Evolutionary conservation across 2,888 invertebrate genomes (phyloP), one percentile per base, ranked within the genome.

Genomic region (Ernsta delagoae): DNA sequence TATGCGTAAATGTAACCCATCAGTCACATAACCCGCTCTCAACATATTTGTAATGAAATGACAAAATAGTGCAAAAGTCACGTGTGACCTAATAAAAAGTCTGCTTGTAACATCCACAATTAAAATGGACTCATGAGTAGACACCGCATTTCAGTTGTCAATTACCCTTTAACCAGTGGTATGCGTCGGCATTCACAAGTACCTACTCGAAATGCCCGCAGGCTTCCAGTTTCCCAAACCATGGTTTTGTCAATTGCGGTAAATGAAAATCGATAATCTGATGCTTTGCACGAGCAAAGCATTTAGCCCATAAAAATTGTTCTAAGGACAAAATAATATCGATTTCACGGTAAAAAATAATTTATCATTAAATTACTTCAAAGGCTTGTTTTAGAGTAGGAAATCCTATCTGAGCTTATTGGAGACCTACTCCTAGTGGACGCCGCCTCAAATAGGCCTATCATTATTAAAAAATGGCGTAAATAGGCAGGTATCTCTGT

Each of bases 61-160:
- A 7, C 12, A 24, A 24, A 24, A 53, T 8, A 56, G 16, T 31
- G 31, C 11, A 45, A 48, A 60, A 45, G 34, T 45, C 60, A 60
- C 45, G 11, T 43, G 48, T 60, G 39, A 41, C 48, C 16, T n/a
- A 61, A 34, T 61, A 61, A 61, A 34, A 31, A n/a, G 6, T 48
- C 34, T 3, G 8, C 45, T 45, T 24, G 34, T 36, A 36, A 16
- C 11, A 61, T 34, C 61, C 50, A 61, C 50, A 61, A 61, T 61
- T 48, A 61, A 61, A 61, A 12, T 16, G 5, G 9, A 61, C 34
- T n/a, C 50, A 41, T 61, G 48, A 61, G 50, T 59, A 48, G 12
- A 50, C 41, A 48, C 34, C 45, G 9, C 39, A 48, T 62, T 62
- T 53, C 39, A 62, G 36, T 39, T 50, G 50, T 62, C 62, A 62